phyloP scores from a whole-genome alignment of 2,113 vertebrate genomes.

The Melanostigma gelatinosum region DNA sequence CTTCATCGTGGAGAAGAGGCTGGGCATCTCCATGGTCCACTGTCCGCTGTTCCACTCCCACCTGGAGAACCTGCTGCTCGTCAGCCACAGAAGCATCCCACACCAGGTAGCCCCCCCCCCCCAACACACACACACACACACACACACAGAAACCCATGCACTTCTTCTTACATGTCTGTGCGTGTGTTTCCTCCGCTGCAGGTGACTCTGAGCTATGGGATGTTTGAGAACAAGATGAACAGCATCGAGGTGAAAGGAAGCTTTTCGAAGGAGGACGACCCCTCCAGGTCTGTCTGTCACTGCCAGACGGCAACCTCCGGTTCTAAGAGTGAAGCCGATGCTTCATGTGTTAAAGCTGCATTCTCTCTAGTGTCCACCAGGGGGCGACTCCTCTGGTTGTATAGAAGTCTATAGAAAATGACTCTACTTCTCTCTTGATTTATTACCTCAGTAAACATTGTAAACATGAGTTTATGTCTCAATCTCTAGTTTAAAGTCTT shows the following conservation, averaged over 20 bases:
- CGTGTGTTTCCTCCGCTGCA: constrained; percentile 56
- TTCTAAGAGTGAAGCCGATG: no score
- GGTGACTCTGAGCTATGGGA: constrained; percentile 93
- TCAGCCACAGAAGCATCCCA: constrained; percentile 77
- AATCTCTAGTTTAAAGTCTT: no score
- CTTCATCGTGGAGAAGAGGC: constrained; percentile 90
- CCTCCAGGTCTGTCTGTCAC: constrained; percentile 83
- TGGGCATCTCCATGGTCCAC: constrained; percentile 86
- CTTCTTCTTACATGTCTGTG: not conserved
- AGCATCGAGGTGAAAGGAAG: constrained; percentile 86
- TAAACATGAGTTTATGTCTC: no score
- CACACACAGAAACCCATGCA: not conserved
- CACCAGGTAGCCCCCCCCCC: constrained; percentile 50
- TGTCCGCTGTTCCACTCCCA: constrained; percentile 91
- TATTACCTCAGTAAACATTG: no score
- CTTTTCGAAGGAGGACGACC: constrained; percentile 88
- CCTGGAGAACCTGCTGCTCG: constrained; percentile 90
- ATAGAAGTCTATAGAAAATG: no score
- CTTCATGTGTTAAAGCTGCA: no score
- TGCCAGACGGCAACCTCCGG: no score
- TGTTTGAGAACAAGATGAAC: constrained; percentile 92
- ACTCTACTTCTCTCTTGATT: no score
- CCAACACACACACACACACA: constrained; percentile 1
- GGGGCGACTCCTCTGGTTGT: no score
- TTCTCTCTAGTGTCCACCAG: no score